Conservation (phyloP, 2,797 vertebrate genomes). For the Neoniphon sammara region DNA sequence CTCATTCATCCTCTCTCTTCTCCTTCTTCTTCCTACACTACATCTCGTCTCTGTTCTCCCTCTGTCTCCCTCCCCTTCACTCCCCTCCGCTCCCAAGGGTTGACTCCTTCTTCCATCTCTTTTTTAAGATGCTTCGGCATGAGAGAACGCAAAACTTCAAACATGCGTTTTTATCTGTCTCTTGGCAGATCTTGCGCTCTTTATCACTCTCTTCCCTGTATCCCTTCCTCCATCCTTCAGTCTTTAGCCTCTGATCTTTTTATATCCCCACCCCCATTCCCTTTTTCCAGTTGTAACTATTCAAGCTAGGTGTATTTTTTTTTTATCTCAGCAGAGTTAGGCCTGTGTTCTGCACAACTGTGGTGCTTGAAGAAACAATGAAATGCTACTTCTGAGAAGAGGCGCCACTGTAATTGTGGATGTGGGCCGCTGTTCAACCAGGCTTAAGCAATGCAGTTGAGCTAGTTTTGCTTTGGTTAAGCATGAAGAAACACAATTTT, state of each 20-base stretch:
- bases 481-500: constrained; percentile 23
- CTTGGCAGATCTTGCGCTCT: constrained; percentile 30
- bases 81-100: constrained; percentile 5
- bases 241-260: constrained; percentile 68
- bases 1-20: constrained; percentile 39
- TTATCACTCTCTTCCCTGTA: constrained; percentile 25
- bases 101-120: constrained; percentile 37
- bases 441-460: constrained; percentile 3
- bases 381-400: not conserved
- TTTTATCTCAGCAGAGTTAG: not conserved
- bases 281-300: not conserved
- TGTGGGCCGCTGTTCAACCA: not conserved
- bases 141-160: constrained; percentile 1
- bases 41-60: not conserved
- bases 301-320: constrained; percentile 7
- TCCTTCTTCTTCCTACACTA: constrained; percentile 10
- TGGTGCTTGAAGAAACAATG: not conserved
- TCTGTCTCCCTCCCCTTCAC: constrained; percentile 21
- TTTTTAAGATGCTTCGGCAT: constrained; percentile 14
- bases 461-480: constrained; percentile 45
- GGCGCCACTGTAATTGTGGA: not conserved
- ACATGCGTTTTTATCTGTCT: constrained; percentile 6
- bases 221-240: constrained; percentile 27
- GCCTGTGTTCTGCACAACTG: constrained; percentile 9
- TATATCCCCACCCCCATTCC: constrained; percentile 48